phyloP scores from a whole-genome alignment of 2,797 vertebrate genomes.

The Lepilemur ruficaudatus region DNA sequence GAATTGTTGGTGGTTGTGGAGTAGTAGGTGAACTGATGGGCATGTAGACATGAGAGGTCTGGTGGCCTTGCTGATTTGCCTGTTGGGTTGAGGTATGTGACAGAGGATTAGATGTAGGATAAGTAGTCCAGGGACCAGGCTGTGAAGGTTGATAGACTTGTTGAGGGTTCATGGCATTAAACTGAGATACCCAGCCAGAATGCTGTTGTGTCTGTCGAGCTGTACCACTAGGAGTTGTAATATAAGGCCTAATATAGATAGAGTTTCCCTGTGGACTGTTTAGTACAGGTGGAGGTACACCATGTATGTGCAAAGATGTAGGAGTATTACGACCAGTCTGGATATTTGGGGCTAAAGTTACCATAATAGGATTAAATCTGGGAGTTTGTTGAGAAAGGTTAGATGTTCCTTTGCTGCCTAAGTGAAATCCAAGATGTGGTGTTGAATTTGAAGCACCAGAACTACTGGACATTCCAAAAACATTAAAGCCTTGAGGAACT shows the following conservation, averaged over 20 bases:
- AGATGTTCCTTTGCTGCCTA: slow-evolving; percentile 91
- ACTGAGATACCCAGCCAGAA: slow-evolving; percentile 92
- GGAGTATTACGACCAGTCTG: slow-evolving; percentile 96
- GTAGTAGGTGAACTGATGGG: slow-evolving; percentile 99
- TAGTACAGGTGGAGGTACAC: slow-evolving; percentile 93
- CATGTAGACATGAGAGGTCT: slow-evolving; percentile 99
- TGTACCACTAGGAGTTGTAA: slow-evolving; percentile 91
- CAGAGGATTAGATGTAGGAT: slow-evolving; percentile 88
- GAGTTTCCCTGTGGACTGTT: slow-evolving; percentile 98
- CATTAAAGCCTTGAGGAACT: slow-evolving; percentile 90
- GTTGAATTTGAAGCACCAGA: slow-evolving; percentile 93
- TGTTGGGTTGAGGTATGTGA: slow-evolving; percentile 95
- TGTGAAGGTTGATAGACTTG: slow-evolving; percentile 94
- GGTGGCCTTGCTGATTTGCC: slow-evolving; percentile 93
- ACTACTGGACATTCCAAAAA: slow-evolving; percentile 93
- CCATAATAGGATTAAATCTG: slow-evolving; percentile 98
- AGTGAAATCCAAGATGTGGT: slow-evolving; percentile 95
- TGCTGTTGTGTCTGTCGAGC: slow-evolving; percentile 89
- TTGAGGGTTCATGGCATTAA: slow-evolving; percentile 92
- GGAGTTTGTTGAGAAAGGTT: slow-evolving; percentile 89
- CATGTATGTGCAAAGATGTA: slow-evolving; percentile 99
- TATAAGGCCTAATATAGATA: slow-evolving; percentile 97
- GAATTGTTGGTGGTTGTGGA: slow-evolving; percentile 93
- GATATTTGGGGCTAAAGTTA: slow-evolving; percentile 97
- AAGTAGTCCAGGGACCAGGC: slow-evolving; percentile 89